Evolutionary conservation across 1,140 invertebrate genomes (phyloP).

Genomic region (Campoletis sonorensis): DNA sequence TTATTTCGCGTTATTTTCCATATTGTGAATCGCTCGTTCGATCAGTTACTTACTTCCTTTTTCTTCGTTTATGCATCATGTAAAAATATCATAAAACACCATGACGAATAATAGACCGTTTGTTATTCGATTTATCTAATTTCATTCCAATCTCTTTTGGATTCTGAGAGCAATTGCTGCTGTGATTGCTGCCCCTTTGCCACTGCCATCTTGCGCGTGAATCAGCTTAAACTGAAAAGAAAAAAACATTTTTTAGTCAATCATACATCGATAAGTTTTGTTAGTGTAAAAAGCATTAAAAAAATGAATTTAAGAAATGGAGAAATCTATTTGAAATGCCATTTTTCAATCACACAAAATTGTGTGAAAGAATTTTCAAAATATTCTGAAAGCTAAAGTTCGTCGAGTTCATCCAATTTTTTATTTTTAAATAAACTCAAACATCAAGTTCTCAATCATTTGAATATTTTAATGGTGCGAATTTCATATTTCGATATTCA

Average conservation of each 20-base stretch:
- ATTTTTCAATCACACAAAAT: too few relatives aligned
- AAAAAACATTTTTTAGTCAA: conserved; percentile 35
- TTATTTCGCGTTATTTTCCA: too few relatives aligned
- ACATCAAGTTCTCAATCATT: too few relatives aligned
- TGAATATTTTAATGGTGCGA: too few relatives aligned
- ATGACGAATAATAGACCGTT: neutral
- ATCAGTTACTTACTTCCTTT: neutral
- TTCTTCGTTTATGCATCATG: neutral
- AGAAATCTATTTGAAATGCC: too few relatives aligned
- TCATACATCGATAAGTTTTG: neutral
- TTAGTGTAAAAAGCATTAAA: neutral
- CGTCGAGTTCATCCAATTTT: too few relatives aligned
- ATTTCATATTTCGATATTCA: too few relatives aligned
- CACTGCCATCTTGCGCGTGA: conserved; percentile 88
- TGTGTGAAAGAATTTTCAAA: too few relatives aligned
- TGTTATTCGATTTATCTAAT: conserved; percentile 17
- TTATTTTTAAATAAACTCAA: too few relatives aligned
- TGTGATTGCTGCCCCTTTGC: conserved; percentile 86
- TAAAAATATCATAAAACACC: neutral
- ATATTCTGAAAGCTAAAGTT: too few relatives aligned
- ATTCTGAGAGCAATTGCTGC: conserved; percentile 81
- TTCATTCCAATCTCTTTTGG: conserved; percentile 65
- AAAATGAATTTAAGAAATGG: neutral
- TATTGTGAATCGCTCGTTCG: too few relatives aligned
- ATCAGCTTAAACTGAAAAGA: conserved; percentile 82